Evolutionary conservation across 2,113 vertebrate species (phyloP).

Genomic region (Acrocephalus kingi): DNA sequence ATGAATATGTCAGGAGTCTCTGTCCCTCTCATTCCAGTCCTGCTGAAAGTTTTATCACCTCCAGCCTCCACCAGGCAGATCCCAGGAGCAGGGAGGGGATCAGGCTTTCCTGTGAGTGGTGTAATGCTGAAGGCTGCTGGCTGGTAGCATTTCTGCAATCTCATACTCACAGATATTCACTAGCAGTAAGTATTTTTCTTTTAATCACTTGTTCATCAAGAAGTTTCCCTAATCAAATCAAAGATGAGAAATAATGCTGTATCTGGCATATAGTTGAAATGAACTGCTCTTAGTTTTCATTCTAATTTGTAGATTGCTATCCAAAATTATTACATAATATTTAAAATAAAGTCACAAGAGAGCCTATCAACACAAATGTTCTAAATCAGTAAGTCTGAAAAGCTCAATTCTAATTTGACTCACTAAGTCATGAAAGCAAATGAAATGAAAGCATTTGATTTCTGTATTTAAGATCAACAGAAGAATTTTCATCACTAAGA

Average conservation of each 20-base stretch:
- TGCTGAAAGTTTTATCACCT: not conserved
- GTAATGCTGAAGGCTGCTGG: not conserved
- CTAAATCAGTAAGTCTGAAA: not conserved
- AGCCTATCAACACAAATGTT: not conserved
- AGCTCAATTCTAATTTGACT: not conserved
- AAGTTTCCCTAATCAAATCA: not conserved
- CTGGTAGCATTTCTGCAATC: not conserved
- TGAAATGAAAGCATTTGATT: not conserved
- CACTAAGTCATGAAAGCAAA: not conserved
- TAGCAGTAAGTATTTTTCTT: not conserved
- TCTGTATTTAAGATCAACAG: not conserved
- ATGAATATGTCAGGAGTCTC: not conserved
- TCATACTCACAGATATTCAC: not conserved
- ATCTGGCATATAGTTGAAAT: not conserved
- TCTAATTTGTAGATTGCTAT: not conserved
- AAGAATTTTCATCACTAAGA: not conserved
- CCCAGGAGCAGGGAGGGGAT: not conserved
- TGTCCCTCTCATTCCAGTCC: not conserved
- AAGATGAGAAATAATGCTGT: not conserved
- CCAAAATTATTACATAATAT: not conserved
- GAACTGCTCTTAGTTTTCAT: not conserved
- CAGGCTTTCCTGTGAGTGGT: not conserved
- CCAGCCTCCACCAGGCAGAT: not conserved
- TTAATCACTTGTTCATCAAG: not conserved
- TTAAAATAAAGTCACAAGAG: not conserved